These are phyloP conservation scores for Pelmatolapia mariae DNA, from an alignment of 2,113 vertebrate species.

Conservation along the genomic window DNA sequence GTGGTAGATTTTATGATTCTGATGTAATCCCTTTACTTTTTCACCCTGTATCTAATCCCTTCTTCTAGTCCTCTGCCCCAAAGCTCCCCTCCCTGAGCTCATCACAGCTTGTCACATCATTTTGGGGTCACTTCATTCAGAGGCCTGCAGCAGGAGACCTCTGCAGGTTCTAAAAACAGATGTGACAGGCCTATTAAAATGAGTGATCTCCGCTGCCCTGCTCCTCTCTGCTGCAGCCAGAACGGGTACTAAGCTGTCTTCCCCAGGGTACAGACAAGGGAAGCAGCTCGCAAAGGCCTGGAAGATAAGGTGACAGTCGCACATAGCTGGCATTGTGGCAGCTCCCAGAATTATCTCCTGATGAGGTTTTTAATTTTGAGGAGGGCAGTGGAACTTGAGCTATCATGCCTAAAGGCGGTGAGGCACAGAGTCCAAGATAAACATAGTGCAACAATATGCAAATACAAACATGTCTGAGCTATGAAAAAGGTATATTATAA, in stretches of 20 bases:
- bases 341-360: conserved; percentile 69
- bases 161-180: conserved; percentile 73
- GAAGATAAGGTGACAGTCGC: conserved; percentile 68
- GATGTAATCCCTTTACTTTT: conserved; percentile 2
- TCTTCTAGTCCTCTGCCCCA: not conserved
- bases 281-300: conserved; percentile 31
- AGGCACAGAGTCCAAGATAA: conserved; percentile 9
- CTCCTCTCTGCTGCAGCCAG: conserved; percentile 61
- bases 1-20: not conserved
- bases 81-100: conserved; percentile 34
- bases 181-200: conserved; percentile 75
- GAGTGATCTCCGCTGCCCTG: conserved; percentile 57
- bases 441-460: not conserved
- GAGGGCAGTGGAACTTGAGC: conserved; percentile 51
- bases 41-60: conserved; percentile 5
- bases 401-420: conserved; percentile 13
- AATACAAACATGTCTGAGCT: not conserved
- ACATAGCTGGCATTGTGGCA: conserved; percentile 70
- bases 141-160: conserved; percentile 53
- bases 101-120: conserved; percentile 65
- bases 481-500: not conserved
- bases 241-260: conserved; percentile 63
- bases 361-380: conserved; percentile 59
- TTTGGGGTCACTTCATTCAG: conserved; percentile 65
- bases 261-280: conserved; percentile 52